Base-by-base conservation (phyloP, 92 coral and sea anemone species). In the Anthopleura xanthogrammica region DNA sequence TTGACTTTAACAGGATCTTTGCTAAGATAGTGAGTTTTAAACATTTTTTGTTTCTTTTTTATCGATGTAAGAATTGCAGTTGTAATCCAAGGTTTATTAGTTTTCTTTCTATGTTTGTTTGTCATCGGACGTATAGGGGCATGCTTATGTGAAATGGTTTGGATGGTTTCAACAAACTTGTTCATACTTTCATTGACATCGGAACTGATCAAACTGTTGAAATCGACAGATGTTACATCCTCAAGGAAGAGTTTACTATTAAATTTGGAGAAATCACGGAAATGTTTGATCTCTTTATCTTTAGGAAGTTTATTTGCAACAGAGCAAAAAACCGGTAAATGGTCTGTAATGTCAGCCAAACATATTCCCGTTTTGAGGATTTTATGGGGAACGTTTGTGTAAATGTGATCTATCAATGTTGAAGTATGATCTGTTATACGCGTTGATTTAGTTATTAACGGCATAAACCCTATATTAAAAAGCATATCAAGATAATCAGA, bases 321-420 rank as follows among this genome's bases (percentile, higher is more conserved):
- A 42, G 91, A 88, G 72, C 91, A 90, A 83, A 88, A 87, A 23
- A 76, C 60, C 22, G 91, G 91, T 72, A 90, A 87, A 74, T 90
- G 88, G 72, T 90, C 93, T 19, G 90, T 83, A 62, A 87, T 85
- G 78, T 84, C 94, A 62, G 87, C 91, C 52, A 90, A 76, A 78
- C 89, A 91, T 57, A 88, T 82, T 12, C 94, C 94, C 40, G 94
- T 78, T 58, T 77, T 88, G 52, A 79, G 65, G 46, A 77, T 85
- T 81, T 91, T 91, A 58, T 79, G 85, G 60, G 83, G 91, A 23
- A 78, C 80, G 73, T 91, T 91, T 71, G 88, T 88, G 84, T 91
- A 82, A 48, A 91, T 85, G 77, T 91, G 91, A 74, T 84, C 89
- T 60, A 90, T 90, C 62, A 84, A 64, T 3, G 91, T 90, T 20